Evolutionary conservation across 2,113 vertebrate genomes (phyloP).

Genomic region (Chlorodrepanis virens): DNA sequence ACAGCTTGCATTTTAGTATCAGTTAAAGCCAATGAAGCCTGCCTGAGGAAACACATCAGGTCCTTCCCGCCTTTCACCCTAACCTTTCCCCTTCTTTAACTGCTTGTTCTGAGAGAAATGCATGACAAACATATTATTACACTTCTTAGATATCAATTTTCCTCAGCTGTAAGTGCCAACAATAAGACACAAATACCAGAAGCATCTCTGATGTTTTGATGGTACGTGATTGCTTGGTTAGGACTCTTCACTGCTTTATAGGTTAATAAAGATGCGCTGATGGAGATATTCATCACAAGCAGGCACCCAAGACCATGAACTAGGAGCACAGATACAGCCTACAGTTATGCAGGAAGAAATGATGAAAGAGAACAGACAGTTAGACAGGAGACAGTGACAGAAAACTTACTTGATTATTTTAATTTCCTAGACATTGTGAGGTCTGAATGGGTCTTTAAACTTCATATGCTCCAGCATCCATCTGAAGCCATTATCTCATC

Average conservation of each 20-base stretch:
- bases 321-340: background rate
- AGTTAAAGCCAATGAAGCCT: background rate
- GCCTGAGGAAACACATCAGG: background rate
- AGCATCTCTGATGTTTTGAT: background rate
- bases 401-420: conserved; percentile 44
- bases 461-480: conserved; percentile 59
- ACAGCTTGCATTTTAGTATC: background rate
- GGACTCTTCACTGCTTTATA: background rate
- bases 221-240: background rate
- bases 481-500: conserved; percentile 62
- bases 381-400: background rate
- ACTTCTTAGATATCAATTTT: background rate
- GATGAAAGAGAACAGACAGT: background rate
- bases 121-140: background rate
- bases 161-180: background rate
- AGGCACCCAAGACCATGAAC: background rate
- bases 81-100: background rate
- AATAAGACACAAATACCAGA: background rate
- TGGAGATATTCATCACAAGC: background rate
- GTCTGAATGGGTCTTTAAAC: conserved; percentile 44
- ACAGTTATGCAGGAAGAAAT: background rate
- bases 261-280: background rate
- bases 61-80: background rate
- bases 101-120: background rate
- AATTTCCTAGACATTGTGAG: conserved; percentile 57